Conservation (phyloP, 2,797 vertebrate genomes). For the Aulostomus chinensis region DNA sequence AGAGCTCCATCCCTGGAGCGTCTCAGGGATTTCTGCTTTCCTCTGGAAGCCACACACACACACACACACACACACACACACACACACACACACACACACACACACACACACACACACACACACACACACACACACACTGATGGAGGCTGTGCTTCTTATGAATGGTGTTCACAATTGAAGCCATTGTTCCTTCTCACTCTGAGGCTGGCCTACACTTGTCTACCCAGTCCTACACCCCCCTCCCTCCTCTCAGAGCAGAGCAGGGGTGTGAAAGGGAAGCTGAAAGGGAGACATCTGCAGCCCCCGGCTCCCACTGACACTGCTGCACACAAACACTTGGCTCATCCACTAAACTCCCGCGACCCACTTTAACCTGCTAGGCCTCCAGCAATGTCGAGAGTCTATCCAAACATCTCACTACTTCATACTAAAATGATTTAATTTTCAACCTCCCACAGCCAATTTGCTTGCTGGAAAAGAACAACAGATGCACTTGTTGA, state of each 20-base stretch:
- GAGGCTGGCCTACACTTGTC: conserved; percentile 16
- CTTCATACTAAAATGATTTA: too few relatives aligned
- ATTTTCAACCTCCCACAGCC: background rate
- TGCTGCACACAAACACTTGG: conserved; percentile 15
- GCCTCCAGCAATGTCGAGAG: conserved; percentile 11
- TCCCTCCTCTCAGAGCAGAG: conserved; percentile 6
- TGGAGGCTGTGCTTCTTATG: conserved; percentile 43
- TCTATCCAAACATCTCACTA: too few relatives aligned
- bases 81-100: conserved; percentile 19
- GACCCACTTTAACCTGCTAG: conserved; percentile 15
- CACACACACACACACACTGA: conserved; percentile 26
- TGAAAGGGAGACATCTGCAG: conserved; percentile 63
- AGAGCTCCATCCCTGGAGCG: conserved; percentile 9
- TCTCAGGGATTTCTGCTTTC: conserved; percentile 28
- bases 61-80: conserved; percentile 26
- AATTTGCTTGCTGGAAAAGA: background rate
- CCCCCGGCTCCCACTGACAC: conserved; percentile 44
- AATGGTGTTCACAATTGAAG: conserved; percentile 62
- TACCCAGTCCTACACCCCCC: conserved; percentile 16
- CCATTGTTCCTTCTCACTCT: conserved; percentile 52
- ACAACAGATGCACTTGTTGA: background rate
- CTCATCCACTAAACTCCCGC: conserved; percentile 11
- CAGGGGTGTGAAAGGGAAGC: conserved; percentile 29
- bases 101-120: conserved; percentile 21
- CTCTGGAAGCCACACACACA: conserved; percentile 11